These are phyloP conservation scores for Gallirallus australis DNA, from an alignment of 2,797 vertebrate genomes.

Conservation along the genomic window DNA sequence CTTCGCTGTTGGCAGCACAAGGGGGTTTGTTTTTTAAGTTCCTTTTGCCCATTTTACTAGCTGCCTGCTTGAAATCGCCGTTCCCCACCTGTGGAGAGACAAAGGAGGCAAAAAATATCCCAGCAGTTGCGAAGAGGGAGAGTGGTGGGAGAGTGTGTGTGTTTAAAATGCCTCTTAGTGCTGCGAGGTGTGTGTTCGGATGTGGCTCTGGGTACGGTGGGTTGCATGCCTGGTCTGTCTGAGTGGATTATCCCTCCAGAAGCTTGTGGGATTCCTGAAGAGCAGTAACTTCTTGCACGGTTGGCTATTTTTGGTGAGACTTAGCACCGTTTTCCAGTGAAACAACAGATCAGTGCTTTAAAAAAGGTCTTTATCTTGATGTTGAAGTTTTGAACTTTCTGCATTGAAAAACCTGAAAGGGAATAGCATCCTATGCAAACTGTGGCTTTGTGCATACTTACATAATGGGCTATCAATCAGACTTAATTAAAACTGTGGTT, in stretches of 20 bases:
- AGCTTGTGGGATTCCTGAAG: background rate
- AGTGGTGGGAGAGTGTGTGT: background rate
- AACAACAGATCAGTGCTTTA: background rate
- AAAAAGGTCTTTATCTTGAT: background rate
- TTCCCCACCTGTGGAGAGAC: constrained; percentile 5
- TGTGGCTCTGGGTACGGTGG: fast-evolving
- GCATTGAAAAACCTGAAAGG: background rate
- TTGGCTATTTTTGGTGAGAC: background rate
- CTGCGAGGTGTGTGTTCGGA: fast-evolving
- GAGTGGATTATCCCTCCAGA: background rate
- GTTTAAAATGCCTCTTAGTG: background rate
- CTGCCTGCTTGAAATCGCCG: fast-evolving
- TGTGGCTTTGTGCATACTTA: background rate
- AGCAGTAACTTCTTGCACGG: background rate
- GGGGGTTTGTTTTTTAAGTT: background rate
- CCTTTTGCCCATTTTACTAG: background rate
- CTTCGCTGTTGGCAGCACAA: background rate
- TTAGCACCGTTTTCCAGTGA: background rate
- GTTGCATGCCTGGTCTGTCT: fast-evolving
- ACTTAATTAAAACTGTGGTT: constrained; percentile 40
- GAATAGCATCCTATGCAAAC: background rate
- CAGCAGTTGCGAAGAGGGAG: background rate
- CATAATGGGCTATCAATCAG: constrained; percentile 2
- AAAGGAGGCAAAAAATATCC: background rate
- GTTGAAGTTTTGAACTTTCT: background rate